These are phyloP conservation scores for Trimorus sp. DNA, from an alignment of 2,888 invertebrate species.

Conservation along the genomic window DNA sequence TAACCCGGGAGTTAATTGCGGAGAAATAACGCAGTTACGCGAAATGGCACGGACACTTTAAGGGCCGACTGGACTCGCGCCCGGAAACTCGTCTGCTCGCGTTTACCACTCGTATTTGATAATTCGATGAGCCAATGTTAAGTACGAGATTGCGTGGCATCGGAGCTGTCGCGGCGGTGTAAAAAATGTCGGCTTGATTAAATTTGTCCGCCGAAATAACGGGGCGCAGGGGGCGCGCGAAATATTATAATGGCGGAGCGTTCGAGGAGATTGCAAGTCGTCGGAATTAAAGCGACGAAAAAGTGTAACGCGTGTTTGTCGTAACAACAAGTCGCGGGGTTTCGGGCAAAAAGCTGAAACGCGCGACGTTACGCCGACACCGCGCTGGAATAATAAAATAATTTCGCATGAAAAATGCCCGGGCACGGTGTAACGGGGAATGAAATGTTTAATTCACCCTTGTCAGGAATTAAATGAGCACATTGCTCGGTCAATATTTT, in stretches of 20 bases:
- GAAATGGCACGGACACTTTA: slow-evolving; percentile 17
- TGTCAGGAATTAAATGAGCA: slow-evolving; percentile 17
- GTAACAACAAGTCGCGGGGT: slow-evolving; percentile 8
- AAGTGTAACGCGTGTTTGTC: neutral
- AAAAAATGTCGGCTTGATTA: neutral
- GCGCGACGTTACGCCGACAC: slow-evolving; percentile 3
- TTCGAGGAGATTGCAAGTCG: slow-evolving; percentile 1
- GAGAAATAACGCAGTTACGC: slow-evolving; percentile 49
- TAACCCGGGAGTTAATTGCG: slow-evolving; percentile 48
- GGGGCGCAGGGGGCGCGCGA: neutral
- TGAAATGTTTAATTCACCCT: slow-evolving; percentile 23
- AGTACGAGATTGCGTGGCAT: no score
- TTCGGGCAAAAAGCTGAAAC: slow-evolving; percentile 8
- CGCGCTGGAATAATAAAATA: slow-evolving; percentile 23
- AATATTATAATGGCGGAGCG: slow-evolving; percentile 22
- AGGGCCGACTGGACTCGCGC: neutral
- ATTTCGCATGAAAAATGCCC: slow-evolving; percentile 21
- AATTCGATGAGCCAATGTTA: neutral
- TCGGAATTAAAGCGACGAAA: slow-evolving; percentile 6
- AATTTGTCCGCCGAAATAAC: neutral
- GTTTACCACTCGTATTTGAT: slow-evolving; percentile 10
- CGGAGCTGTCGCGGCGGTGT: no score
- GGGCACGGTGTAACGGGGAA: slow-evolving; percentile 3
- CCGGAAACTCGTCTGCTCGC: slow-evolving; percentile 1
- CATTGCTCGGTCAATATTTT: slow-evolving; percentile 3